Percentiles rank a stretch among this genome's conserved stretches.
phyloP scores from a whole-genome alignment of 2,888 invertebrate species.

The Parnassius glacialis region DNA sequence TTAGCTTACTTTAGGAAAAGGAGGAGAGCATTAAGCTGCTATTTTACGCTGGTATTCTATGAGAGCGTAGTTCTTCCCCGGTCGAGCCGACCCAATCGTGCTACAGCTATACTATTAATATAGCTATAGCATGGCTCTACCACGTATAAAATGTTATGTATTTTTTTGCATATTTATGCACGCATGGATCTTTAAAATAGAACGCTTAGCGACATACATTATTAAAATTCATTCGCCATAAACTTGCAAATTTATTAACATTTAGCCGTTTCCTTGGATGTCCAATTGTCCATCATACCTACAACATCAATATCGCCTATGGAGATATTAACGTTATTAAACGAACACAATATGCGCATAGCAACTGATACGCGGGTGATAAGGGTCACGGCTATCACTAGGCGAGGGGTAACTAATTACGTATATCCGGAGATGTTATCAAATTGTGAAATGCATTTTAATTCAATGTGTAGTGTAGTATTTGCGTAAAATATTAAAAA shows the following conservation, averaged over 20 bases:
- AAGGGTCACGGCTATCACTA: conserved; percentile 7
- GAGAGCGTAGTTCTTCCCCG: too few species aligned
- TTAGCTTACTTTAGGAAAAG: too few species aligned
- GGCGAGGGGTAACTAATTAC: neutral
- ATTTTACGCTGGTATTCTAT: too few species aligned
- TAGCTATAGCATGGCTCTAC: too few species aligned
- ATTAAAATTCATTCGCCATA: neutral
- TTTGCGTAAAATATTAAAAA: neutral
- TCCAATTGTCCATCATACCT: neutral
- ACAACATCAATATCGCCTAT: neutral
- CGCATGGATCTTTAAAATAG: too few species aligned
- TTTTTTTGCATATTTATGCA: too few species aligned
- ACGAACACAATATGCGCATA: conserved; percentile 2
- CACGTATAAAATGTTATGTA: too few species aligned
- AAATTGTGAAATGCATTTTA: neutral
- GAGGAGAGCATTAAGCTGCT: too few species aligned
- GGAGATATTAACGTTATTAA: neutral
- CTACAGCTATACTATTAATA: too few species aligned
- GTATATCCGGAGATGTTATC: neutral
- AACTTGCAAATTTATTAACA: neutral
- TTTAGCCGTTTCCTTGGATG: neutral
- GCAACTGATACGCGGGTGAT: conserved; percentile 5
- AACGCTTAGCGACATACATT: too few species aligned
- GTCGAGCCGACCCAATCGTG: too few species aligned
- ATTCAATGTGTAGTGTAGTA: neutral